Evolutionary conservation across 2,113 vertebrate species (phyloP).

Genomic region (Entomyzon cyanotis): DNA sequence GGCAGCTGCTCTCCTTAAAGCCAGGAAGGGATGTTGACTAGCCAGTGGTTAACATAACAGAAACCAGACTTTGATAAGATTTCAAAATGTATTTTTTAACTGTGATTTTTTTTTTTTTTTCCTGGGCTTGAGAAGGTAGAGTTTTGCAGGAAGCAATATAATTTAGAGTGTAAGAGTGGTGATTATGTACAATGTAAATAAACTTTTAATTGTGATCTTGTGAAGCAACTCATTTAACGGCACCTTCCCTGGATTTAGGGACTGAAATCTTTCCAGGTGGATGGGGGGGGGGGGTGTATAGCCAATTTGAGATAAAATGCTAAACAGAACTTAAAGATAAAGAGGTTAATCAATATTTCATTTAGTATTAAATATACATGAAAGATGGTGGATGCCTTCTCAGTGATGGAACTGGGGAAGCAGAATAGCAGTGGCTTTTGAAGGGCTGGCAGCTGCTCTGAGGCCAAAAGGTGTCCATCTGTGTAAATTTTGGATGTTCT

Average conservation of each 20-base stretch:
- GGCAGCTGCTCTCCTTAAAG: not conserved
- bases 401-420: not conserved
- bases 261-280: not conserved
- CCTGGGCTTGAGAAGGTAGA: not conserved
- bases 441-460: not conserved
- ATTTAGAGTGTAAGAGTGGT: not conserved
- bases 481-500: not conserved
- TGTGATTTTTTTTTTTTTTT: not conserved
- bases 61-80: not conserved
- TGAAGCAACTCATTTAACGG: not conserved
- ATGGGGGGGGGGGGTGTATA: no score
- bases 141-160: not conserved
- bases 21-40: not conserved
- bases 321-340: not conserved
- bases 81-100: not conserved
- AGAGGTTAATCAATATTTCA: not conserved
- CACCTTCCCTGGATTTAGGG: not conserved
- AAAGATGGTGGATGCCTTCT: not conserved
- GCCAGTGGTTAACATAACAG: not conserved
- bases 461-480: not conserved
- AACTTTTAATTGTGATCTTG: not conserved
- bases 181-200: not conserved
- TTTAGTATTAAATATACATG: not conserved
- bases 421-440: not conserved
- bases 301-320: not conserved